Percentiles rank a stretch among this genome's conserved stretches.
These are phyloP conservation scores for Drosophila algonquin DNA, from an alignment of 2,888 invertebrate species.

Conservation along the genomic window DNA sequence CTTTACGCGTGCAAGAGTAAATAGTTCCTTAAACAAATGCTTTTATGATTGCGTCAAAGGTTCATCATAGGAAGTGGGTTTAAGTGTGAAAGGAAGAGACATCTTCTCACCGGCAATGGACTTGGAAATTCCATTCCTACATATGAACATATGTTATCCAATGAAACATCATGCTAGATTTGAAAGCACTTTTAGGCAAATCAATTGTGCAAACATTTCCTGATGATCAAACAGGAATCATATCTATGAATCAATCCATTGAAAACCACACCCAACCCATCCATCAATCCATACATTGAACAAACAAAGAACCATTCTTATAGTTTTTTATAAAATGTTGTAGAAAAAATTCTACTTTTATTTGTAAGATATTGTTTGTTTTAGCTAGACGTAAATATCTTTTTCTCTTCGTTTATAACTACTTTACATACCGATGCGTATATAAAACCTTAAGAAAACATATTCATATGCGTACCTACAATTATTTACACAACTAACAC, in stretches of 20 bases:
- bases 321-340: constrained; percentile 35
- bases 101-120: not conserved
- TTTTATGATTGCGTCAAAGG: constrained; percentile 4
- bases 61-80: constrained; percentile 21
- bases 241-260: not conserved
- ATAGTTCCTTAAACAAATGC: not conserved
- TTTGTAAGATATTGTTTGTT: constrained; percentile 51
- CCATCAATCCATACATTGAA: not conserved
- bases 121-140: not conserved
- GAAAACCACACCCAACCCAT: not conserved
- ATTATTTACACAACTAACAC: constrained; percentile 76
- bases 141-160: not conserved
- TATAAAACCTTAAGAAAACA: constrained; percentile 61
- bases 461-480: constrained; percentile 61
- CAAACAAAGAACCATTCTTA: constrained; percentile 24
- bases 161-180: not conserved
- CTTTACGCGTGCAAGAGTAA: not conserved
- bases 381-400: constrained; percentile 28
- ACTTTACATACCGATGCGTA: constrained; percentile 70
- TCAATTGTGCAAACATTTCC: not conserved
- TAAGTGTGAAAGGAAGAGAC: constrained; percentile 5
- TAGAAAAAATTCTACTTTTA: constrained; percentile 54
- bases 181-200: not conserved
- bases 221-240: not conserved
- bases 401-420: constrained; percentile 54